phyloP scores from a whole-genome alignment of 2,113 vertebrate species.

The Centropus bengalensis region DNA sequence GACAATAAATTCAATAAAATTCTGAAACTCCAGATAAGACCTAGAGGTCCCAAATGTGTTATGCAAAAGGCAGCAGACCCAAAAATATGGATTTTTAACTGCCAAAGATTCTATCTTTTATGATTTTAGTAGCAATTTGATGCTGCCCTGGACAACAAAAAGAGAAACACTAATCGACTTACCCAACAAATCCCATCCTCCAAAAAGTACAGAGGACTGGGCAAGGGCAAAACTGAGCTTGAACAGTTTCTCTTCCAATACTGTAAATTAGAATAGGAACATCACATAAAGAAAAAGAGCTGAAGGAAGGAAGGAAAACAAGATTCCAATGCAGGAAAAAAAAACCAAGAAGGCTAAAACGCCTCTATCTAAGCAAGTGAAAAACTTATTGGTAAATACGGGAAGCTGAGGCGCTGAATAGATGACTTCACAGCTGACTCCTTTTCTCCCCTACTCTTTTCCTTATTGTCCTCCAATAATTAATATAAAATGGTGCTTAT shows the following conservation, averaged over 20 bases:
- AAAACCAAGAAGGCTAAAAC: conserved; percentile 5
- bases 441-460: background rate
- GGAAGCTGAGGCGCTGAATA: background rate
- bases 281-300: background rate
- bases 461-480: background rate
- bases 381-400: conserved; percentile 25
- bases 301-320: background rate
- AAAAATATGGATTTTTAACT: conserved; percentile 27
- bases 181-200: conserved; percentile 20
- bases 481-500: background rate
- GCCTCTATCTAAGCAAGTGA: background rate
- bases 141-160: conserved; percentile 30
- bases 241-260: conserved; percentile 2
- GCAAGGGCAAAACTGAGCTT: conserved; percentile 10
- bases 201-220: background rate
- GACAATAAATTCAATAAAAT: conserved; percentile 13
- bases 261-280: conserved; percentile 2
- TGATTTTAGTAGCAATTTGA: conserved; percentile 54
- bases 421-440: background rate
- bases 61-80: conserved; percentile 18
- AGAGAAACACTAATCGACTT: conserved; percentile 48
- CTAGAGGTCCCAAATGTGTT: background rate
- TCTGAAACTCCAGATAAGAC: background rate
- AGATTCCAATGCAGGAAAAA: background rate
- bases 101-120: conserved; percentile 53